Evolutionary conservation across 2,113 vertebrate species (phyloP).

Genomic region (Vicugna pacos): DNA sequence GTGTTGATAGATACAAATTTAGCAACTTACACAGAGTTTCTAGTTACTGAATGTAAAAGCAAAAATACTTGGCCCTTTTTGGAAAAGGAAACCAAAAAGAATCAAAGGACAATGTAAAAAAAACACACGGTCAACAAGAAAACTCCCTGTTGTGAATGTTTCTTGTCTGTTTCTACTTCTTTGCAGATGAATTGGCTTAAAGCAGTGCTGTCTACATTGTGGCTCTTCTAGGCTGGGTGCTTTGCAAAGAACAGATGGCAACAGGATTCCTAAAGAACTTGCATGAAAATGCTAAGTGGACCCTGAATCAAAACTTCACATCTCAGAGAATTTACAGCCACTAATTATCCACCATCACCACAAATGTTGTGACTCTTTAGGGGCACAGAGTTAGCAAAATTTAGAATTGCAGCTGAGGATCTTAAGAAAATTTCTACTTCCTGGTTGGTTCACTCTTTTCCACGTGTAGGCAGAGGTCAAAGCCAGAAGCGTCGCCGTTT

Average conservation of each 20-base stretch:
- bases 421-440: background rate
- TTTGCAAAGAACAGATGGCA: background rate
- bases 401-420: background rate
- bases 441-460: background rate
- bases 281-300: background rate
- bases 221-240: background rate
- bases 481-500: background rate
- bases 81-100: background rate
- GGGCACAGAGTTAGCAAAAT: background rate
- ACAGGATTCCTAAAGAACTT: background rate
- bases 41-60: background rate
- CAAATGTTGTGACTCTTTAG: background rate
- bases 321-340: background rate
- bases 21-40: background rate
- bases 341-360: background rate
- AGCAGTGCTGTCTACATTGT: background rate
- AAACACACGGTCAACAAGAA: background rate
- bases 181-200: background rate
- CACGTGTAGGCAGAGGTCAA: background rate
- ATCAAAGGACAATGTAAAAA: background rate
- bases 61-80: background rate
- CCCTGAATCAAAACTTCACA: background rate
- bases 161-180: background rate
- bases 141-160: background rate
- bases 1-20: background rate